These are phyloP conservation scores for Haliclystus octoradiatus DNA, from an alignment of 30 jellyfish, hydroid and myxozoan species.

Conservation along the genomic window DNA sequence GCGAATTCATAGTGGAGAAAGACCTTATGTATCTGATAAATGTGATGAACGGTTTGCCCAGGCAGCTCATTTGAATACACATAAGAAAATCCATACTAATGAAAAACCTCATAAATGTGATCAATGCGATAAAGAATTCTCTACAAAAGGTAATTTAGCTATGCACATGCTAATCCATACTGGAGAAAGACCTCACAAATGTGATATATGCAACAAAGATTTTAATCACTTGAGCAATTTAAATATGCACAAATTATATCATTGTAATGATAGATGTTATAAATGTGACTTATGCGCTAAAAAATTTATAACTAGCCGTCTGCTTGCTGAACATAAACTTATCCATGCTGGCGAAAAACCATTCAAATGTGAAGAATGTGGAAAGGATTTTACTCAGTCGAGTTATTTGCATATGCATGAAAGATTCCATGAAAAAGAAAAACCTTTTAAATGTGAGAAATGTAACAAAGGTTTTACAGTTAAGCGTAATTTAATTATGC, in stretches of 20 bases:
- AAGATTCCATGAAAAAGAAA: not conserved
- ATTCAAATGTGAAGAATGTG: slow-evolving; percentile 2
- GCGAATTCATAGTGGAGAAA: slow-evolving; percentile 5
- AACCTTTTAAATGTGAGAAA: slow-evolving; percentile 1
- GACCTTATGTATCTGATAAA: not conserved
- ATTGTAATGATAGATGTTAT: no score
- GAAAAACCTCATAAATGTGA: slow-evolving; percentile 3
- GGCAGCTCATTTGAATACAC: slow-evolving; percentile 4
- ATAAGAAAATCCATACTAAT: not conserved
- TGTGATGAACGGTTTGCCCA: slow-evolving; percentile 4
- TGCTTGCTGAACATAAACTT: slow-evolving; percentile 2
- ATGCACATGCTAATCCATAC: slow-evolving; percentile 3
- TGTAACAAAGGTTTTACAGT: slow-evolving; percentile 16
- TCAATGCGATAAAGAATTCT: not conserved
- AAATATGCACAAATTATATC: no score
- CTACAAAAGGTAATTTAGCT: not conserved
- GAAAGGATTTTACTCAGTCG: slow-evolving; percentile 1
- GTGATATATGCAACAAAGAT: no score
- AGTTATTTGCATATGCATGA: slow-evolving; percentile 2
- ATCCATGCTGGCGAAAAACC: not conserved
- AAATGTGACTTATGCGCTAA: no score
- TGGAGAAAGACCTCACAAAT: slow-evolving; percentile 8
- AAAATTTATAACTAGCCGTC: no score
- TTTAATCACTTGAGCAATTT: no score
- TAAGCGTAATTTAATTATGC: slow-evolving; percentile 5